Evolutionary conservation across 1,140 invertebrate genomes (phyloP).

Genomic region (Solen grandis): DNA sequence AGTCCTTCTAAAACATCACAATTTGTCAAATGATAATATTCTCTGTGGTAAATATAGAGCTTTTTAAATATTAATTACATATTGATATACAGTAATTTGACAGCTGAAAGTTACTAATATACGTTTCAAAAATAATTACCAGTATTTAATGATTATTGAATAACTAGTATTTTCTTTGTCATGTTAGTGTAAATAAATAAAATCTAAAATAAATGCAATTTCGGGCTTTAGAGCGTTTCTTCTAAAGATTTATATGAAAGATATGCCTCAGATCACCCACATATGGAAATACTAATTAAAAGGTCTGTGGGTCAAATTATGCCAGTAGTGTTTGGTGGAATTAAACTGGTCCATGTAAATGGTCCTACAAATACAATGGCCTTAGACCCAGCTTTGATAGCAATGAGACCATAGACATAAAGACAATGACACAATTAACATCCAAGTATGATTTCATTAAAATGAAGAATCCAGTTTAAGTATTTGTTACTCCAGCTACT

Average conservation of each 20-base stretch:
- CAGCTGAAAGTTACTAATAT: too few species aligned
- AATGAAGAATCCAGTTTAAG: background rate
- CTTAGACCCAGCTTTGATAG: constrained; percentile 3
- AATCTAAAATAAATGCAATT: background rate
- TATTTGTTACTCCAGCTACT: background rate
- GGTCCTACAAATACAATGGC: constrained; percentile 20
- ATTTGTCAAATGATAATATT: too few species aligned
- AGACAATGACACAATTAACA: background rate
- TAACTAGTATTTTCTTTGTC: too few species aligned
- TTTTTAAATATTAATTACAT: too few species aligned
- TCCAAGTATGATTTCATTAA: background rate
- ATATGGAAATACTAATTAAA: constrained; percentile 8
- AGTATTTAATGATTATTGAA: too few species aligned
- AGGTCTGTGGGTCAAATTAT: constrained; percentile 1
- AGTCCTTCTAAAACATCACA: too few species aligned
- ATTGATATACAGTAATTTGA: too few species aligned
- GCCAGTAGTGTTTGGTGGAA: background rate
- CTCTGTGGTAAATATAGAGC: too few species aligned
- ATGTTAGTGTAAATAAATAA: too few species aligned
- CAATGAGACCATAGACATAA: background rate
- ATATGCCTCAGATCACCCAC: too few species aligned
- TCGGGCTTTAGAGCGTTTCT: background rate
- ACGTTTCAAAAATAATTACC: too few species aligned
- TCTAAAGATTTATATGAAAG: too few species aligned
- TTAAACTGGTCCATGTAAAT: background rate